Base-by-base conservation (phyloP, 2,888 invertebrate species). In the Candidula unifasciata region DNA sequence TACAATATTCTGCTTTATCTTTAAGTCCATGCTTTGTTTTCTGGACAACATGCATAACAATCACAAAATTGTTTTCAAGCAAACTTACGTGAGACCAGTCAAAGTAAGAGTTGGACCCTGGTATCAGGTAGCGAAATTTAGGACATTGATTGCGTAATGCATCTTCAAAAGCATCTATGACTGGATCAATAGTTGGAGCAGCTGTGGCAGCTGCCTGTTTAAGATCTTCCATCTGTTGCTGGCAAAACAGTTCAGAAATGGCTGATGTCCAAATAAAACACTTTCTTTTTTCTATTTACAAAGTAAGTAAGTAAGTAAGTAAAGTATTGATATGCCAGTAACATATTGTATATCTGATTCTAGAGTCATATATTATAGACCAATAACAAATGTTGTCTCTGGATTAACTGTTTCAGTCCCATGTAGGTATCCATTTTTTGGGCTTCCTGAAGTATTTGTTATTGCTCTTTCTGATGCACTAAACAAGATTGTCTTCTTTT, bases 71-170 rank as follows among this genome's bases (percentile, higher is more conserved):
- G 60, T 3, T 16, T 60, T 18, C 0, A n/a, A 13, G 3, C 21
- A 16, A 24, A 80, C 86, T 74, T 66, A 86, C 86, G 33, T 80
- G 71, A 33, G 68, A 71, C n/a, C 33, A 68, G 37, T 86, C 86
- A 52, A 86, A 64, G 57, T 80, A 74, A 21, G 80, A 73, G 57
- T 83, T 86, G 5, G 86, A 84, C 35, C 77, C 84, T 21, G 44
- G 74, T 5, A 86, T 68, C 16, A 86, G 24, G 57, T 86, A 86
- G 35, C 85, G 83, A 33, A 78, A n/a, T 27, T 73, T 71, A 0
- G 86, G 86, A 60, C 85, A 85, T 30, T 66, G 68, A 30, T 80
- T 80, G 21, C 74, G 60, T 81, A 86, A 52, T 60, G 86, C 85
- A 52, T 83, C 83, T 54, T 80, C 79, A 64, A 83, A 85, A 27